Base-by-base conservation (phyloP, 2,888 invertebrate species). In the Tinea trinotella region DNA sequence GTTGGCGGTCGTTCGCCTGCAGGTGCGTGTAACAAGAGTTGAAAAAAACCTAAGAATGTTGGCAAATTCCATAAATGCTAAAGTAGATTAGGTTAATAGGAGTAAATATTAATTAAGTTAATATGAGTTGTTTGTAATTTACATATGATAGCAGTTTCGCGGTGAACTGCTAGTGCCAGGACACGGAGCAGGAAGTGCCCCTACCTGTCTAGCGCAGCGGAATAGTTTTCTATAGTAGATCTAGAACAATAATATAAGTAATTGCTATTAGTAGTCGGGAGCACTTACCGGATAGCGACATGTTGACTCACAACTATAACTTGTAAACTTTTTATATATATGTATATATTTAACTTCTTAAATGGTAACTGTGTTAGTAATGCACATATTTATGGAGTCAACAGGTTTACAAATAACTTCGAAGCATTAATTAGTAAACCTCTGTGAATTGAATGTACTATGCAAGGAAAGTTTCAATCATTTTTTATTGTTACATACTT, bases 71-170 rank as follows among this genome's bases (percentile, higher is more conserved):
- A 50, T 50, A 50, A 50, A 50, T 24, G 50, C 12, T 50, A 18
- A 18, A 48, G 48, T 48, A 48, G 48, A 48, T 48, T 48, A 48
- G 18, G 48, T 18, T 18, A 20, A 48, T 40, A 40, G 7, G n/a
- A 15, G 40, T 15, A 40, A 19, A 19, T 19, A 15, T 6, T 40
- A n/a, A 36, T 36, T 36, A 36, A 36, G 12, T n/a, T 36, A n/a
- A 36, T n/a, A 36, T 6, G 3, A 46, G 50, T 50, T 48, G 48
- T 48, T 13, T 24, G 50, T 50, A 50, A 24, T 52, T 52, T 52
- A 52, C 52, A 52, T 52, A 35, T 18, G 34, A 52, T 52, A 52
- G 35, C 35, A 35, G 52, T 52, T 52, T 52, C 52, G 52, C 52
- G 52, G 52, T 35, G 22, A 52, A 52, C 52, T 35, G 53, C 40